These are phyloP conservation scores for Chrysolina americana DNA, from an alignment of 2,888 invertebrate species.

Conservation along the genomic window DNA sequence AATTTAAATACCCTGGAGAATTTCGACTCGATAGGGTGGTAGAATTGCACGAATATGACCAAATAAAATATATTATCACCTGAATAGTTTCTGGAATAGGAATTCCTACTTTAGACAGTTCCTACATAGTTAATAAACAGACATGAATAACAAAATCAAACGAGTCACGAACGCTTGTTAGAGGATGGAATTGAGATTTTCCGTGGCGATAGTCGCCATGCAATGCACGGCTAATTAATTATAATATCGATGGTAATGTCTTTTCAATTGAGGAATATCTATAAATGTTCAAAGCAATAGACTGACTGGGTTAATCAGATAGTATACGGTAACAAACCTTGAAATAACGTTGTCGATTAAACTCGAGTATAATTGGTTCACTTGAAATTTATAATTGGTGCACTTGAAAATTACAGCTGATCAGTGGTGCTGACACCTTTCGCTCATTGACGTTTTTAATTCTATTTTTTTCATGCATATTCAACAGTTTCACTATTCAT, in stretches of 20 bases:
- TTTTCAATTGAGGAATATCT: not conserved
- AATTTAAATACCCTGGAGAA: slow-evolving; percentile 67
- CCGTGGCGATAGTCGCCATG: slow-evolving; percentile 34
- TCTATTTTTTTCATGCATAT: no score
- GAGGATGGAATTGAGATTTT: slow-evolving; percentile 36
- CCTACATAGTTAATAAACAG: slow-evolving; percentile 57
- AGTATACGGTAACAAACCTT: no score
- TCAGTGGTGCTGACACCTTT: no score
- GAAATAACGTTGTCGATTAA: no score
- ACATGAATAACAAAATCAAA: slow-evolving; percentile 52
- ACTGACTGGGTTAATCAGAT: no score
- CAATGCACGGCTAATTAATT: not conserved
- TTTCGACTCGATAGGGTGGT: slow-evolving; percentile 65
- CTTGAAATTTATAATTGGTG: no score
- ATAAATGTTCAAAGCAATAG: no score
- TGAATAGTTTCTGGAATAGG: slow-evolving; percentile 65
- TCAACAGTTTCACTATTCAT: no score
- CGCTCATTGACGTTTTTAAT: no score
- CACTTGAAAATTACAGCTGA: no score
- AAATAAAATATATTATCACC: slow-evolving; percentile 67
- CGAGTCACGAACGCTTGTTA: slow-evolving; percentile 48
- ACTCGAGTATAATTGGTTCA: no score
- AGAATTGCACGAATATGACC: slow-evolving; percentile 63
- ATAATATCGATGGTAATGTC: not conserved
- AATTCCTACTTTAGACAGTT: slow-evolving; percentile 63